phyloP scores from a whole-genome alignment of 2,797 vertebrate species.

The Nyctalus aviator region DNA sequence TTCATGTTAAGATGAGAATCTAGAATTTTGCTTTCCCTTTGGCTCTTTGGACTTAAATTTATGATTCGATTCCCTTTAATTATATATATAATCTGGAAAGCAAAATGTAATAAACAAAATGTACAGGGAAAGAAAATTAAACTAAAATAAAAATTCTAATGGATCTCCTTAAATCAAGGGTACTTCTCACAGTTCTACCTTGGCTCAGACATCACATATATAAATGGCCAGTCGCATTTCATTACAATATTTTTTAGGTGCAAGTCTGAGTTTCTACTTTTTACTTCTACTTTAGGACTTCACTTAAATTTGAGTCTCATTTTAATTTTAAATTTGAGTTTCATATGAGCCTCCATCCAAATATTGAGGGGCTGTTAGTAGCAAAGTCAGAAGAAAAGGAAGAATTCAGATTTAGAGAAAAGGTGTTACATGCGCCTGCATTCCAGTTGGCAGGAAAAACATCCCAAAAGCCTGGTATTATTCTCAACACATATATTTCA shows the following conservation, averaged over 20 bases:
- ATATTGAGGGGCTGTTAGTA: background rate
- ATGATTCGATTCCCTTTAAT: background rate
- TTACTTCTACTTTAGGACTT: background rate
- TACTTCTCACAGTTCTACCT: background rate
- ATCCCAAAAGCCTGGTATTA: background rate
- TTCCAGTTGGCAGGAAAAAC: background rate
- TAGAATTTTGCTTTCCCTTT: conserved; percentile 26
- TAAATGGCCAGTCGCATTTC: background rate
- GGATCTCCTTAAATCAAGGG: background rate
- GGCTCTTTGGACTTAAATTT: conserved; percentile 26
- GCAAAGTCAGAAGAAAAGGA: background rate
- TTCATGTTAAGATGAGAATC: background rate
- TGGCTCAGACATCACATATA: background rate
- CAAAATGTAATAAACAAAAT: background rate
- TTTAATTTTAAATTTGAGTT: conserved; percentile 1
- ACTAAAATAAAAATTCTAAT: background rate
- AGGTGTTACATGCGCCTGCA: background rate
- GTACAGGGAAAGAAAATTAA: background rate
- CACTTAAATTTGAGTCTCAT: background rate
- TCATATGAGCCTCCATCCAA: background rate
- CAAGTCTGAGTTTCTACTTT: background rate
- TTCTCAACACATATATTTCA: background rate
- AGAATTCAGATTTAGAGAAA: background rate
- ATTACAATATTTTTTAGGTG: background rate
- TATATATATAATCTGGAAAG: background rate